phyloP scores from a whole-genome alignment of 1,140 invertebrate genomes.

The Andricus grossulariae region DNA sequence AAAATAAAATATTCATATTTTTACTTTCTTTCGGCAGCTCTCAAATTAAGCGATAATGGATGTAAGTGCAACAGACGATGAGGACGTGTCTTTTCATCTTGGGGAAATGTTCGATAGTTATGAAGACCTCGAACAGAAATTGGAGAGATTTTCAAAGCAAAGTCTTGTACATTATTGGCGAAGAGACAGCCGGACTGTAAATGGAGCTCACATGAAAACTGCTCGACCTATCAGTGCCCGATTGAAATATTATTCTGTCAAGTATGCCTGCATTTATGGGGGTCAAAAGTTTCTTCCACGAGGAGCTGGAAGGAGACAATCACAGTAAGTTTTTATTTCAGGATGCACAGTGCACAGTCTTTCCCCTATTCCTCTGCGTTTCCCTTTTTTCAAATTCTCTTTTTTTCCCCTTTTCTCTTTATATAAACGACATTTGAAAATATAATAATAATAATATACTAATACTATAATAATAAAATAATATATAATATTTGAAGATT shows the following conservation, averaged over 20 bases:
- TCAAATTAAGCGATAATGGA: conserved; percentile 52
- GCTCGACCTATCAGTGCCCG: conserved; percentile 69
- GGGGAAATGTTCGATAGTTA: conserved; percentile 73
- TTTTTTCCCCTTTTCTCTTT: too few relatives aligned
- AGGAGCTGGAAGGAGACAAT: conserved; percentile 71
- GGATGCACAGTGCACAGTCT: too few relatives aligned
- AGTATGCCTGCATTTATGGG: conserved; percentile 74
- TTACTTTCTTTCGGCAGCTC: conserved; percentile 13
- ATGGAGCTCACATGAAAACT: conserved; percentile 74
- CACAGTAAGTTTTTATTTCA: conserved; percentile 62
- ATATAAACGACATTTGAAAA: too few relatives aligned
- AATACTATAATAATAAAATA: too few relatives aligned
- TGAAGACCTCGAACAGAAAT: conserved; percentile 68
- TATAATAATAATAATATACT: too few relatives aligned
- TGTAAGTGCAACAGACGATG: conserved; percentile 45
- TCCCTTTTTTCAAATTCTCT: too few relatives aligned
- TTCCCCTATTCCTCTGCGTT: too few relatives aligned
- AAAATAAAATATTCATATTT: background rate
- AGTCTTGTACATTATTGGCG: conserved; percentile 74
- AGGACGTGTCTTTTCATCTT: conserved; percentile 66
- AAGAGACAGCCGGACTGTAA: conserved; percentile 73
- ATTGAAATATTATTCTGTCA: conserved; percentile 74
- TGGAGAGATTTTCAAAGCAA: conserved; percentile 69
- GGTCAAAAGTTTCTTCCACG: conserved; percentile 72
- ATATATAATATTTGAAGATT: too few relatives aligned